A percentile compares a stretch with the other conserved stretches of the same genome.
phyloP scores from a whole-genome alignment of 2,888 invertebrate species.

The Polyommatus iphigenia region DNA sequence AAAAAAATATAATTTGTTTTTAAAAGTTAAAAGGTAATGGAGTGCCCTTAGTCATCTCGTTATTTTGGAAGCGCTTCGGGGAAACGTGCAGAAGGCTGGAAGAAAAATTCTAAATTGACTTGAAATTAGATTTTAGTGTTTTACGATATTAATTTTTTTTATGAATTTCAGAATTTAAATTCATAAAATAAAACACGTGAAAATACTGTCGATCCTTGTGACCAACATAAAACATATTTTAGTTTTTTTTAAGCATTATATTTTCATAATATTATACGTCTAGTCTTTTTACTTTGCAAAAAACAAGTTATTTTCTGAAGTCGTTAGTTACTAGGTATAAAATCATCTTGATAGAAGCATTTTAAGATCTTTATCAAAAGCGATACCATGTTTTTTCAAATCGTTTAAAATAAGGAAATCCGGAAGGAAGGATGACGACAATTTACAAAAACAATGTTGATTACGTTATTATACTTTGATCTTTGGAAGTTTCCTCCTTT shows the following conservation, averaged over 20 bases:
- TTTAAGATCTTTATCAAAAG: no score
- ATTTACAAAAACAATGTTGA: not conserved
- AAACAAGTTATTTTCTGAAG: no score
- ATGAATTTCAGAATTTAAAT: not conserved
- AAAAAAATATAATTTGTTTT: constrained; percentile 35
- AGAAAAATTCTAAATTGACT: not conserved
- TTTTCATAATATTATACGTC: not conserved
- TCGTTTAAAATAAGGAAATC: not conserved
- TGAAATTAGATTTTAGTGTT: not conserved
- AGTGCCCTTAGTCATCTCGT: constrained; percentile 38
- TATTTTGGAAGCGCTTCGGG: constrained; percentile 32
- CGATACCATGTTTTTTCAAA: not conserved
- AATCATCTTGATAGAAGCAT: no score
- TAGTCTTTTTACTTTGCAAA: no score
- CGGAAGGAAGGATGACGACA: not conserved
- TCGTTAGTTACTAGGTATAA: no score
- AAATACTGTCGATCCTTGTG: not conserved
- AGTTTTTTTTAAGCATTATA: not conserved
- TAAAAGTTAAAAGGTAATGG: constrained; percentile 36
- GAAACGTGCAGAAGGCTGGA: not conserved
- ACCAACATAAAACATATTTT: not conserved
- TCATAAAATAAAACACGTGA: not conserved
- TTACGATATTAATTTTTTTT: no score
- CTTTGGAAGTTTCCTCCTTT: not conserved
- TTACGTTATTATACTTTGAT: not conserved